Evolutionary conservation across 2,113 vertebrate genomes (phyloP).

Genomic region (Manacus vitellinus): DNA sequence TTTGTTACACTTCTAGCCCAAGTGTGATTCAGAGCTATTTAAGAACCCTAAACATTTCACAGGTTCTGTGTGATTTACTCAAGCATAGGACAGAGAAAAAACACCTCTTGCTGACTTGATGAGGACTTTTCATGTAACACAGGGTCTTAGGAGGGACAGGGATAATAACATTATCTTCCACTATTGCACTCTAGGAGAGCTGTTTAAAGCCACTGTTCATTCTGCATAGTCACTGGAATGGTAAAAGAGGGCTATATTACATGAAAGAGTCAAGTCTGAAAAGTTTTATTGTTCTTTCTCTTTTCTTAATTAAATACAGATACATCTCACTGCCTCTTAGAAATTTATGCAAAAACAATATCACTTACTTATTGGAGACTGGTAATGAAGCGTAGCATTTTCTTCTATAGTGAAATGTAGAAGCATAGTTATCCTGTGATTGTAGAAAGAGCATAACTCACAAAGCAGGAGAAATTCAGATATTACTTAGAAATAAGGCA

Average conservation of each 20-base stretch:
- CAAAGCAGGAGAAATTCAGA: background rate
- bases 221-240: background rate
- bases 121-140: background rate
- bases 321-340: background rate
- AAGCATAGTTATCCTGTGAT: background rate
- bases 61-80: background rate
- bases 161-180: background rate
- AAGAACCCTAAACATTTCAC: background rate
- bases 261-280: background rate
- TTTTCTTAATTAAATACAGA: conserved; percentile 24
- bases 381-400: conserved; percentile 23
- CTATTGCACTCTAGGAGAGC: background rate
- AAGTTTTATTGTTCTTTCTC: background rate
- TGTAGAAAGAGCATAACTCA: background rate
- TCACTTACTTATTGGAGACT: background rate
- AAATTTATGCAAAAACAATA: conserved; percentile 15
- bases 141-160: background rate
- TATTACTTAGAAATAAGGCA: background rate
- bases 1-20: background rate
- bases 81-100: background rate
- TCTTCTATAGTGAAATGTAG: background rate
- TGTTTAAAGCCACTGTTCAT: background rate
- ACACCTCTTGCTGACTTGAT: background rate
- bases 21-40: background rate
- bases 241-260: background rate